These are phyloP conservation scores for Schizopygopsis pylzovi DNA, from an alignment of 2,797 vertebrate species.

Conservation along the genomic window DNA sequence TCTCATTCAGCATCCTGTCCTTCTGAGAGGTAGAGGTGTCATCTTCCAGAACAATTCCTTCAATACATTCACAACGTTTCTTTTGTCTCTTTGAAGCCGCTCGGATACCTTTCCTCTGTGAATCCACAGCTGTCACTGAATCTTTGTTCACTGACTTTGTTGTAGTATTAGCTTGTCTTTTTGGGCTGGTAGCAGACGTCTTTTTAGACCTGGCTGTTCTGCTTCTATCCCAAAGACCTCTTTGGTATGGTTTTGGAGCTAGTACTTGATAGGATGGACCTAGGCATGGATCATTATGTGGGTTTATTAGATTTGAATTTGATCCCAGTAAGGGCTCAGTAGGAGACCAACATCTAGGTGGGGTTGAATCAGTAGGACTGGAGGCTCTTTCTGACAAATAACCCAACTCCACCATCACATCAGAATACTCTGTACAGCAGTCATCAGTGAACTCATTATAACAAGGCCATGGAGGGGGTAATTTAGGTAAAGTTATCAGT, in stretches of 20 bases:
- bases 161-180: constrained; percentile 77
- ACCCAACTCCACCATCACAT: constrained; percentile 96
- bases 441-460: constrained; percentile 91
- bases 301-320: constrained; percentile 81
- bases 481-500: constrained; percentile 68
- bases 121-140: constrained; percentile 75
- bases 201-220: constrained; percentile 82
- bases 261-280: constrained; percentile 66
- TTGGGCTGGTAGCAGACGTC: constrained; percentile 58
- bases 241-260: constrained; percentile 67
- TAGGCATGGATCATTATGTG: constrained; percentile 80
- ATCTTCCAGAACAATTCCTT: constrained; percentile 70
- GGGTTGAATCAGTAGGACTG: constrained; percentile 88
- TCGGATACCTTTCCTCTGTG: constrained; percentile 72
- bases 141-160: constrained; percentile 71
- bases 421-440: constrained; percentile 86
- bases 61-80: constrained; percentile 63
- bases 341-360: constrained; percentile 98
- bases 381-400: constrained; percentile 94
- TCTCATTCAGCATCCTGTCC: constrained; percentile 71
- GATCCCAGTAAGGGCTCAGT: constrained; percentile 88
- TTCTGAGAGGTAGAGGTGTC: constrained; percentile 64
- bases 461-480: constrained; percentile 84
- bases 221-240: constrained; percentile 73
- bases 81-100: constrained; percentile 76